Conservation (phyloP, 1,140 invertebrate genomes). For the Drosophila lowei region DNA sequence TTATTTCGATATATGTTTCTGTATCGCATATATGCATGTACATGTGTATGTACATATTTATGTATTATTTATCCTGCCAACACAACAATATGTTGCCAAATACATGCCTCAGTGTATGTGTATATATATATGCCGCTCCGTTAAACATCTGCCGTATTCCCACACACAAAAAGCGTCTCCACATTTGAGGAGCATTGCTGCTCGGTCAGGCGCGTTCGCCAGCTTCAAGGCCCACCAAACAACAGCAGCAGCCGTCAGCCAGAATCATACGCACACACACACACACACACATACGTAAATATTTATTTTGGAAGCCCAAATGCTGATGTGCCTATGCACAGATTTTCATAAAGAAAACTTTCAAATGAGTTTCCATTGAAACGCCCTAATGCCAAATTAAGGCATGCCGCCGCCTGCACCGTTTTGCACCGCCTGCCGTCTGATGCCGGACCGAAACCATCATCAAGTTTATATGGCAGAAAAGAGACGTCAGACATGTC, state of each 20-base stretch:
- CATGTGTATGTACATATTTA: slow-evolving; percentile 6
- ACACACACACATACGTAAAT: slow-evolving; percentile 29
- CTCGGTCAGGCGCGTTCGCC: slow-evolving; percentile 33
- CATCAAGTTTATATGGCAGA: slow-evolving; percentile 68
- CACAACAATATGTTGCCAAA: slow-evolving; percentile 31
- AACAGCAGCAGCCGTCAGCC: neutral
- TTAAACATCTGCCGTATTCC: slow-evolving; percentile 61
- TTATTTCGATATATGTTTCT: slow-evolving; percentile 5
- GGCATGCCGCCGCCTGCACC: slow-evolving; percentile 2
- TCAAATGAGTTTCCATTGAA: slow-evolving; percentile 68
- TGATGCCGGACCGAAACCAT: slow-evolving; percentile 20
- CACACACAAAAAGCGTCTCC: slow-evolving; percentile 20
- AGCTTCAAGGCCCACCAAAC: neutral
- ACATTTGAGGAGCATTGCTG: slow-evolving; percentile 43
- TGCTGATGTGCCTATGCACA: slow-evolving; percentile 34
- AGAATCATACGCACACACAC: slow-evolving; percentile 17
- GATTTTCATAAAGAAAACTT: slow-evolving; percentile 65
- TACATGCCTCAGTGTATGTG: slow-evolving; percentile 3
- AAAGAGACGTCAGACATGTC: slow-evolving; percentile 74
- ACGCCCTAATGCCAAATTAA: slow-evolving; percentile 50
- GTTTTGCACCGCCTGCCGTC: no score
- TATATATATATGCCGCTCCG: slow-evolving; percentile 21
- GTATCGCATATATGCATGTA: neutral
- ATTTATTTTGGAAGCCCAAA: slow-evolving; percentile 23
- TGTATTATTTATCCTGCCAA: slow-evolving; percentile 49